phyloP scores from a whole-genome alignment of 2,888 invertebrate species.

The Caenorhabditis sp. region DNA sequence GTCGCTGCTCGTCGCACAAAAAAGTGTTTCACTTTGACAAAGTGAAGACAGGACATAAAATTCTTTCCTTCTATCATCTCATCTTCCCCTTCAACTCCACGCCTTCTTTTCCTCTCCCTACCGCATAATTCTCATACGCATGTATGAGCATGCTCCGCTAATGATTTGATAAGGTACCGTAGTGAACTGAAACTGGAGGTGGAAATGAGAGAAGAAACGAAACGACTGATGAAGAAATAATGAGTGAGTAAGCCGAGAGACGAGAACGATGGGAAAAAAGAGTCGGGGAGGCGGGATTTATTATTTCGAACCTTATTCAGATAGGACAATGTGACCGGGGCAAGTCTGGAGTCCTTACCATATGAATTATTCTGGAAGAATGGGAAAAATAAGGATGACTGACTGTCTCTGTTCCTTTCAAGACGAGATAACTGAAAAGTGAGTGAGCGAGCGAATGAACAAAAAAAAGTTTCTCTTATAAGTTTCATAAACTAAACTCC shows the following conservation, averaged over 20 bases:
- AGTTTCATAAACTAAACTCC: no score
- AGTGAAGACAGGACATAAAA: not conserved
- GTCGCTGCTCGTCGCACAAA: not conserved
- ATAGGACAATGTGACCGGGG: slow-evolving; percentile 31
- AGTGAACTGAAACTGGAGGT: not conserved
- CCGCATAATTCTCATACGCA: slow-evolving; percentile 22
- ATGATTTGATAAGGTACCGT: slow-evolving; percentile 34
- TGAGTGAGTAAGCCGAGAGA: slow-evolving; percentile 36
- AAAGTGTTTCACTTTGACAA: slow-evolving; percentile 41
- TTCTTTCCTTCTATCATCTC: not conserved
- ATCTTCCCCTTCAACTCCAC: slow-evolving; percentile 1
- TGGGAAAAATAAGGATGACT: slow-evolving; percentile 8
- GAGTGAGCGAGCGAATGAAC: no score
- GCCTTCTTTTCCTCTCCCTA: slow-evolving; percentile 21
- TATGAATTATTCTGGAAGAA: slow-evolving; percentile 7
- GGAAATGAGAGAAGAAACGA: not conserved
- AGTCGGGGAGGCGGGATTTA: slow-evolving; percentile 31
- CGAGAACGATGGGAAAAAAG: not conserved
- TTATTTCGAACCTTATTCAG: slow-evolving; percentile 50
- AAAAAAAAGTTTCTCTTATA: no score
- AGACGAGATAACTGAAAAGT: not conserved
- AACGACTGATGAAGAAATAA: slow-evolving; percentile 11
- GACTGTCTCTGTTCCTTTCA: not conserved
- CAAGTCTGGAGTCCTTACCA: slow-evolving; percentile 15
- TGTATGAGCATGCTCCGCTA: slow-evolving; percentile 26